Evolutionary conservation across 2,113 vertebrate genomes (phyloP).

Genomic region (Chunga burmeisteri): DNA sequence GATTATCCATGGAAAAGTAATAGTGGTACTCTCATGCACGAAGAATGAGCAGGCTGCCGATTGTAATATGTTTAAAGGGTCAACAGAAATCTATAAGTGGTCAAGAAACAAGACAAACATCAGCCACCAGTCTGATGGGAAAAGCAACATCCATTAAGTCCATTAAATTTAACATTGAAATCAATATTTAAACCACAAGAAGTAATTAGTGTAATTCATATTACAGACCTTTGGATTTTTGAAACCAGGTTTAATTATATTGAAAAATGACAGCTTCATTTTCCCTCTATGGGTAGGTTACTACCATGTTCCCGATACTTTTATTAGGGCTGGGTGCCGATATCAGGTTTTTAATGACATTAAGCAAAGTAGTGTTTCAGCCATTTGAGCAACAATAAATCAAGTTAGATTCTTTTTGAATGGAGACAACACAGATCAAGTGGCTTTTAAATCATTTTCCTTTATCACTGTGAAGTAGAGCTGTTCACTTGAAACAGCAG

Average conservation of each 20-base stretch:
- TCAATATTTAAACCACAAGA: conserved; percentile 91
- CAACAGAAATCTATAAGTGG: conserved; percentile 81
- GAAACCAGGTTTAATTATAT: conserved; percentile 77
- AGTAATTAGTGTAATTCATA: conserved; percentile 84
- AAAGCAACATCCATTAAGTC: conserved; percentile 92
- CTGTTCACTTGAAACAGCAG: conserved; percentile 26
- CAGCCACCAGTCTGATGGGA: conserved; percentile 82
- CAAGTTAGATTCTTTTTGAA: conserved; percentile 57
- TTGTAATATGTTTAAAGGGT: conserved; percentile 82
- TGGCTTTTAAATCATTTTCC: conserved; percentile 65
- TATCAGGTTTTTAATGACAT: conserved; percentile 59
- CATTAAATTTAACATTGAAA: conserved; percentile 92
- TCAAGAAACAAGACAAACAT: conserved; percentile 87
- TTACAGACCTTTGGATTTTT: conserved; percentile 75
- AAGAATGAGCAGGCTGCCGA: conserved; percentile 79
- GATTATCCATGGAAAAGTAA: conserved; percentile 44
- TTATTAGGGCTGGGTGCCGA: conserved; percentile 67
- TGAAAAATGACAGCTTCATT: conserved; percentile 80
- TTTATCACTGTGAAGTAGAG: conserved; percentile 31
- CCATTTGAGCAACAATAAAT: conserved; percentile 71
- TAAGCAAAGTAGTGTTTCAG: conserved; percentile 66
- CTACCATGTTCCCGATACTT: conserved; percentile 54
- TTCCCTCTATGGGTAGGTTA: conserved; percentile 61
- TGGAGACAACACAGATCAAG: conserved; percentile 62
- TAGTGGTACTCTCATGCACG: conserved; percentile 60